These are phyloP conservation scores for Oreochromis mossambicus DNA, from an alignment of 2,797 vertebrate species.

Conservation along the genomic window DNA sequence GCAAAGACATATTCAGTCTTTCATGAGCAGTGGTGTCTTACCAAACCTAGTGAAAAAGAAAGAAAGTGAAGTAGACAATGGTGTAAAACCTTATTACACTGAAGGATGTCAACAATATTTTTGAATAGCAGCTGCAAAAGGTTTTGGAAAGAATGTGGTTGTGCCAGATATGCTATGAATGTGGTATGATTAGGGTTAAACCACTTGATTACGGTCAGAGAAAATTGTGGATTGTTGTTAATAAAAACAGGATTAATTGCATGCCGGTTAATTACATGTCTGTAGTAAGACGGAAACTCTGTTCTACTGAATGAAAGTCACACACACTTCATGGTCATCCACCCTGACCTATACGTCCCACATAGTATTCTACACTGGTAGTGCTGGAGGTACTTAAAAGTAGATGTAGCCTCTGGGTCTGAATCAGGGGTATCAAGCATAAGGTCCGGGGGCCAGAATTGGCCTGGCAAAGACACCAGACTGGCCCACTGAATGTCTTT, in stretches of 20 bases:
- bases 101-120: neutral
- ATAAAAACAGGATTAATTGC: neutral
- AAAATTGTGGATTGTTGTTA: neutral
- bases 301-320: neutral
- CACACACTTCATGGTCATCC: neutral
- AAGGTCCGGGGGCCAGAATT: neutral
- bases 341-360: neutral
- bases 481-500: neutral
- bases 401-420: neutral
- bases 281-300: neutral
- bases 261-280: neutral
- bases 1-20: neutral
- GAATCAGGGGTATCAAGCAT: neutral
- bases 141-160: neutral
- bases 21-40: neutral
- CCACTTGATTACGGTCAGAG: neutral
- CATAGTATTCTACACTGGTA: neutral
- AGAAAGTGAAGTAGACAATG: neutral
- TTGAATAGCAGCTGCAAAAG: neutral
- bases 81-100: neutral
- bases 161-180: neutral
- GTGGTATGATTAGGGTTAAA: neutral
- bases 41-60: neutral
- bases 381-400: neutral
- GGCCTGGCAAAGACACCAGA: neutral